Conservation (phyloP, 1,140 invertebrate genomes). For the Tribolium madens region DNA sequence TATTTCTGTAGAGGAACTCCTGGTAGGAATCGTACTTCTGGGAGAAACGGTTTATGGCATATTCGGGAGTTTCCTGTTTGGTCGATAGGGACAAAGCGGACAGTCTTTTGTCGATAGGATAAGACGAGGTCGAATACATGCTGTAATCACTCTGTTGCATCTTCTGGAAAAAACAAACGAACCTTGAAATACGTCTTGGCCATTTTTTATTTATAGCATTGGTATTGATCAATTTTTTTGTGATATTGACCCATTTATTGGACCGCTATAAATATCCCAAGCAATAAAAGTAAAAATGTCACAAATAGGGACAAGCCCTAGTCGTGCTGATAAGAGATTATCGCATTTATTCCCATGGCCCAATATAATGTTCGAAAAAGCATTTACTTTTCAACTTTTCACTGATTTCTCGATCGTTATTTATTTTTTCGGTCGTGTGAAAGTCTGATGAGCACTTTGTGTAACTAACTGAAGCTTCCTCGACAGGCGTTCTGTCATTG, state of each 20-base stretch:
- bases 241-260: not conserved
- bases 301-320: not conserved
- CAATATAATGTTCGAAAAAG: not conserved
- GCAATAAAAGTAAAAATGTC: not conserved
- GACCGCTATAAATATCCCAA: not conserved
- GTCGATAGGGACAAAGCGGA: conserved; percentile 59
- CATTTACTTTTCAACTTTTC: not conserved
- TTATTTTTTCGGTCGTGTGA: not conserved
- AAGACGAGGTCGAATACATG: conserved; percentile 27
- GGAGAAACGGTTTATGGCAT: conserved; percentile 57
- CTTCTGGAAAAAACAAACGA: conserved; percentile 1
- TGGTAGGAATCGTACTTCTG: conserved; percentile 63
- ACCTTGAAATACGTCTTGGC: not conserved
- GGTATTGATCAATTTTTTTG: not conserved
- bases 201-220: not conserved
- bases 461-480: not conserved
- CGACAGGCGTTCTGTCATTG: not conserved
- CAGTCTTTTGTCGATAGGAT: conserved; percentile 57
- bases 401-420: not conserved
- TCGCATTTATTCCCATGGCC: not conserved
- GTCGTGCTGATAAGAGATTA: not conserved
- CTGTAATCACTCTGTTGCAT: conserved; percentile 41
- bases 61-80: conserved; percentile 61
- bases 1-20: conserved; percentile 57
- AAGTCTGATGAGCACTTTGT: not conserved